Evolutionary conservation across 2,113 vertebrate species (phyloP), one percentile per base, ranked within the genome.

Genomic region (Thunnus maccoyii): DNA sequence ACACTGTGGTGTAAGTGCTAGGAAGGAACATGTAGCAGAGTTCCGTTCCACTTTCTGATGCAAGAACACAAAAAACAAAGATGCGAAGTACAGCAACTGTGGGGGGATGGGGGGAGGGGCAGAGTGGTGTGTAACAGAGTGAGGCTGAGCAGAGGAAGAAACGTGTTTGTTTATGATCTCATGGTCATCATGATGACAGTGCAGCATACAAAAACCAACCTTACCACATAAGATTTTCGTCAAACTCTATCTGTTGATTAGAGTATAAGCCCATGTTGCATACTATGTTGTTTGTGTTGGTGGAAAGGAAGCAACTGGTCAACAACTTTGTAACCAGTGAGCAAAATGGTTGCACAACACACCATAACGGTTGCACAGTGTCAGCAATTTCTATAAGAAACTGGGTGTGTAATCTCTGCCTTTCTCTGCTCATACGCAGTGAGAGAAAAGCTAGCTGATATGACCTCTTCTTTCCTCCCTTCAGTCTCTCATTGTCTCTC

Each of bases 401-500:
- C 16, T 9, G 47, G 5, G 27, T 27, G 1, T 54, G 13, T 41
- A 11, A 17, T 60, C 27, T 44, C 7, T 16, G 20, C 8, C 5
- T 65, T 36, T 68, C 27, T 80, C 56, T 22, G 1, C 14, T 76
- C 4, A 2, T 57, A 30, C 27, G 20, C 48, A 52, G 47, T 57
- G 63, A 51, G 61, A 46, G n/a, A 55, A 74, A 55, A 82, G 30
- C 17, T 16, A 17, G 47, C 32, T 22, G 30, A 18, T 30, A 17
- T 51, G 69, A 72, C 41, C 79, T 74, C 61, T 55, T 41, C 22
- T 82, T 86, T 77, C 50, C 76, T 61, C 41, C 64, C 61, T 41
- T 82, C 64, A 54, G 36, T 76, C 70, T 72, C 50, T 41, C 66
- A 18, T 63, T 20, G 46, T 25, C 20, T 76, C 15, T 22, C 10